Evolutionary conservation across 2,888 invertebrate genomes (phyloP).

Genomic region (Rugalucina vietnamica): DNA sequence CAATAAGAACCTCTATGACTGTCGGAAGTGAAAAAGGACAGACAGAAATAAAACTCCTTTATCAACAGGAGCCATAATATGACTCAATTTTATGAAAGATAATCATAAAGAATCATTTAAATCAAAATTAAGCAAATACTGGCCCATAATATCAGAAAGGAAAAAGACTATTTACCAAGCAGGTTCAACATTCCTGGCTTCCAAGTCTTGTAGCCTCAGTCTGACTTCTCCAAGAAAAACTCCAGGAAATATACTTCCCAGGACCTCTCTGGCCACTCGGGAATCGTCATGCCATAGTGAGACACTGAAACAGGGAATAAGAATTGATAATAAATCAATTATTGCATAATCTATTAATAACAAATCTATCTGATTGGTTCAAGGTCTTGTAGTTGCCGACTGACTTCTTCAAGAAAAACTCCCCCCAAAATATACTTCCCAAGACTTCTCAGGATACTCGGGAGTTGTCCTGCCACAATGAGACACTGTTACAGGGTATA

Average conservation of each 20-base stretch:
- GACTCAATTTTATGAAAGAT: too few species aligned
- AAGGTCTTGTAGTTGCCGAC: slow-evolving; percentile 90
- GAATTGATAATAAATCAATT: too few species aligned
- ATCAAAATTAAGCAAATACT: too few species aligned
- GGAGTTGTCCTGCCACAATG: slow-evolving; percentile 93
- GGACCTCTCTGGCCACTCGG: slow-evolving; percentile 90
- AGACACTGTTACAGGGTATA: too few species aligned
- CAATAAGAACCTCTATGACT: too few species aligned
- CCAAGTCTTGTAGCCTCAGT: slow-evolving; percentile 89
- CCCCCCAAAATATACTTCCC: slow-evolving; percentile 77
- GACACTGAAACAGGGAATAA: slow-evolving; percentile 87
- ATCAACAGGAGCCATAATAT: too few species aligned
- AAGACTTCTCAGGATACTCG: slow-evolving; percentile 90
- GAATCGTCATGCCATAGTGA: slow-evolving; percentile 94
- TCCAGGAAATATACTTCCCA: slow-evolving; percentile 78
- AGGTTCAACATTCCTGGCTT: slow-evolving; percentile 87
- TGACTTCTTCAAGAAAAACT: slow-evolving; percentile 94
- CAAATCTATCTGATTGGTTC: too few species aligned
- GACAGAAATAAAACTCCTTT: too few species aligned
- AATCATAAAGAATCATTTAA: too few species aligned
- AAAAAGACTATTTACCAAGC: slow-evolving; percentile 89
- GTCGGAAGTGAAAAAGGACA: too few species aligned
- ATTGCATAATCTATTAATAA: too few species aligned
- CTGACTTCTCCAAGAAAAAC: slow-evolving; percentile 94
- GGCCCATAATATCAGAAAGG: too few species aligned